Evolutionary conservation across 2,797 vertebrate genomes (phyloP).

Genomic region (Neomorphus geoffroyi): DNA sequence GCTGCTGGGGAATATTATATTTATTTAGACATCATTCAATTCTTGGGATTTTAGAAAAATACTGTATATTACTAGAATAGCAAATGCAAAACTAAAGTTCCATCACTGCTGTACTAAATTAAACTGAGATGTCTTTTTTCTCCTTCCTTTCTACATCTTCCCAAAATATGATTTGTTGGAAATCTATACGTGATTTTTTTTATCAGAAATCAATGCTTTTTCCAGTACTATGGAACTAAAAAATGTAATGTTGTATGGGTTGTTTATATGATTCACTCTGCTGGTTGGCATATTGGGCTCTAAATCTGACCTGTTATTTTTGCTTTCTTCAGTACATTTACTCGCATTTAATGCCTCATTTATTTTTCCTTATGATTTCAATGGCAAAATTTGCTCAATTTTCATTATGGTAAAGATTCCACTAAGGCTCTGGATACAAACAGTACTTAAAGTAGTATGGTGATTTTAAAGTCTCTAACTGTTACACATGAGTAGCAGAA

Average conservation of each 20-base stretch:
- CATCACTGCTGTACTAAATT: background rate
- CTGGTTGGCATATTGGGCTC: background rate
- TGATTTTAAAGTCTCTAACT: background rate
- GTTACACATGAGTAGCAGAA: background rate
- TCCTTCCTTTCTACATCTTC: background rate
- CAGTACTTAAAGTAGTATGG: background rate
- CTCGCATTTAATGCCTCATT: slow-evolving; percentile 5
- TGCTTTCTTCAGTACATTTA: background rate
- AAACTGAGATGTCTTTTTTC: background rate
- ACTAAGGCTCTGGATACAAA: background rate
- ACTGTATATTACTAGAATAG: background rate
- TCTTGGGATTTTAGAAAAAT: background rate
- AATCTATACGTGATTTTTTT: background rate
- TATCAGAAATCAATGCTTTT: background rate
- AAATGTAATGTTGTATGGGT: background rate
- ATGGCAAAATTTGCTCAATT: background rate
- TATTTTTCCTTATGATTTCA: background rate
- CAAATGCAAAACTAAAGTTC: background rate
- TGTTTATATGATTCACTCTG: background rate
- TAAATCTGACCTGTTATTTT: slow-evolving; percentile 3
- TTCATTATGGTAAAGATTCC: slow-evolving; percentile 1
- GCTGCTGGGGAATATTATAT: background rate
- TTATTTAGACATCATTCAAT: background rate
- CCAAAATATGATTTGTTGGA: background rate
- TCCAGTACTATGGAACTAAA: background rate